phyloP scores from a whole-genome alignment of 1,140 invertebrate genomes.

The Druon quercuslanigerum region DNA sequence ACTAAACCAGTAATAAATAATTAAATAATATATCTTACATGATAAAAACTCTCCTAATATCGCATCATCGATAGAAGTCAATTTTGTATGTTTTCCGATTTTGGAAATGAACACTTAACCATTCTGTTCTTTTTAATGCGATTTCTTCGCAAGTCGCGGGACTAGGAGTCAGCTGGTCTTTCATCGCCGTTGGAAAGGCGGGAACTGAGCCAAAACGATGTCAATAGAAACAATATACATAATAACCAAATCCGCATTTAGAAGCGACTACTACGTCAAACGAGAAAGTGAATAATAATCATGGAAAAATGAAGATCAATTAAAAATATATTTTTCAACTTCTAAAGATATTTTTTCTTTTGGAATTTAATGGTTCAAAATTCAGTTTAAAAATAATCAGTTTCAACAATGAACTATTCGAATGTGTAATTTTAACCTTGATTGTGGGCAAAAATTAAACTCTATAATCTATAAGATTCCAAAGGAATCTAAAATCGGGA shows the following conservation, averaged over 20 bases:
- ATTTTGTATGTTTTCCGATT: neutral
- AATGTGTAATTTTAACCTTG: too few species aligned
- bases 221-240: conserved; percentile 10
- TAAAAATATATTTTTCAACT: too few species aligned
- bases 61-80: neutral
- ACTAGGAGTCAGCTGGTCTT: conserved; percentile 1
- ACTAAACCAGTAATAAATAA: too few species aligned
- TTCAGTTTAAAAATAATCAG: too few species aligned
- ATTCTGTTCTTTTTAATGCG: neutral
- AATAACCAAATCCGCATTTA: neutral
- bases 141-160: neutral
- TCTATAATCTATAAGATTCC: too few species aligned
- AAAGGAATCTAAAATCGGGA: too few species aligned
- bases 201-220: conserved; percentile 3
- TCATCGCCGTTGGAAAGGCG: conserved; percentile 14
- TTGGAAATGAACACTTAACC: neutral
- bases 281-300: neutral
- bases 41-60: too few species aligned
- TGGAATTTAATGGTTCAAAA: too few species aligned
- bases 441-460: too few species aligned
- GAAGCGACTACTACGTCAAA: neutral
- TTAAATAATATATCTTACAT: too few species aligned
- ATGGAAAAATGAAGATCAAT: neutral
- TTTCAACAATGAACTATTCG: too few species aligned
- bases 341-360: too few species aligned